A percentile compares a stretch with the other conserved stretches of the same genome.
Evolutionary conservation across 1,140 invertebrate genomes (phyloP).

Genomic region (Ooceraea biroi): DNA sequence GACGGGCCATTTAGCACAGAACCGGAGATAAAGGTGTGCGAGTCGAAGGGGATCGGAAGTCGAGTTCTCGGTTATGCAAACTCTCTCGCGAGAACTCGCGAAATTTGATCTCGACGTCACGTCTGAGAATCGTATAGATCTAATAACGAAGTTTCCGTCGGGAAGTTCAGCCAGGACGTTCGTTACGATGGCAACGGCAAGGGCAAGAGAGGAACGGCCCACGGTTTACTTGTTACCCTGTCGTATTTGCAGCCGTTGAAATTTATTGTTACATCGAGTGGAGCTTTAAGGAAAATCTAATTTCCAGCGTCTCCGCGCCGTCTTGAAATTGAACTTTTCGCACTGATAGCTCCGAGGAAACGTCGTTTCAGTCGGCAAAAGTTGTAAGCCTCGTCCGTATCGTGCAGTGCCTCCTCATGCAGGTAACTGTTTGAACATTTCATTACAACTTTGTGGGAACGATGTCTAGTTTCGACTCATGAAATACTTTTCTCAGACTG

Average conservation of each 20-base stretch:
- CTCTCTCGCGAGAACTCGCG: neutral
- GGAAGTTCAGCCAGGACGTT: slow-evolving; percentile 11
- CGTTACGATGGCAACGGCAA: neutral
- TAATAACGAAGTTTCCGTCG: slow-evolving; percentile 23
- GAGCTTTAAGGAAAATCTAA: slow-evolving; percentile 33
- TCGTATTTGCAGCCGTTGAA: slow-evolving; percentile 1
- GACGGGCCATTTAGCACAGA: neutral
- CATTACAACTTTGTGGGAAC: neutral
- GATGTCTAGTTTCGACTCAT: neutral
- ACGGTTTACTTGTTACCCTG: slow-evolving; percentile 30
- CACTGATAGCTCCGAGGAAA: neutral
- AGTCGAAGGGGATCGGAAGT: slow-evolving; percentile 14
- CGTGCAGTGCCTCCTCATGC: neutral
- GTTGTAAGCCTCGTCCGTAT: neutral
- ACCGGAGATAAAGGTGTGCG: neutral
- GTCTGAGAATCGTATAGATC: neutral
- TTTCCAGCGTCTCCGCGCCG: neutral
- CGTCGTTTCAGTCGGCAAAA: neutral
- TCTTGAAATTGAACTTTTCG: neutral
- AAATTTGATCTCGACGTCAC: slow-evolving; percentile 4
- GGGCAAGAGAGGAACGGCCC: neutral
- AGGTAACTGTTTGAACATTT: neutral
- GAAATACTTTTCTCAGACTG: neutral
- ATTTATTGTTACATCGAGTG: slow-evolving; percentile 1
- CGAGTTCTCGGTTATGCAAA: neutral